Evolutionary conservation across 1,140 invertebrate genomes (phyloP), one percentile per base, ranked within the genome.

Genomic region (Harlomillsia oculata): DNA sequence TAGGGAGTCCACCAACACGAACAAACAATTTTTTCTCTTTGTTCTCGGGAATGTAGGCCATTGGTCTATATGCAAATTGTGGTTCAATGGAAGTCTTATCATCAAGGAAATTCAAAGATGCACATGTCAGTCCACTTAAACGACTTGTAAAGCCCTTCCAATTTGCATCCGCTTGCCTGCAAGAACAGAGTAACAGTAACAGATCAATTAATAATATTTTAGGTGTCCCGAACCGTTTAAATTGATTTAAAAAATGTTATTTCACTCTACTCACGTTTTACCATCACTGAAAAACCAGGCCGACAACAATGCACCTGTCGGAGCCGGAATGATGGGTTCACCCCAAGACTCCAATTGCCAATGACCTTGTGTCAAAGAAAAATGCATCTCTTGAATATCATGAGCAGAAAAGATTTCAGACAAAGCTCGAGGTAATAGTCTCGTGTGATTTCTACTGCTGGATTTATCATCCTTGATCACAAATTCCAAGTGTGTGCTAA

Each of bases 101-200:
- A 74, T 95, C 88, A 56, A 97, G 87, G 70, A 96, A 96, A 75
- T 97, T 97, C 5, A 99, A 74, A 1, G 94, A 97, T 21, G 92
- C 88, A 78, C 95, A 99, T 43, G 97, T 81, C 1, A 97, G 77
- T 5, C 94, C 94, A 29, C 92, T 91, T 21, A 99, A 75, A 1
- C 89, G 84, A 70, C 89, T 87, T 45, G 86, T 86, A 32, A 97
- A 71, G 59, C 85, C 82, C 65, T 81, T 82, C 94, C 94, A 97
- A 63, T 85, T 82, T 51, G 79, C 74, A 69, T 95, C 81, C 16
- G 95, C 78, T 59, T 74, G 74, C 55, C 49, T 69, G 63, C 39
- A 53, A 55, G 56, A 60, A 46, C 32, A 50, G 51, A 62, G 26
- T 43, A 23, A 39, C 36, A 55, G 34, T 13, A 41, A 21, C 34